These are phyloP conservation scores for Ambastaia sidthimunki DNA, from an alignment of 2,797 vertebrate genomes.

Conservation along the genomic window DNA sequence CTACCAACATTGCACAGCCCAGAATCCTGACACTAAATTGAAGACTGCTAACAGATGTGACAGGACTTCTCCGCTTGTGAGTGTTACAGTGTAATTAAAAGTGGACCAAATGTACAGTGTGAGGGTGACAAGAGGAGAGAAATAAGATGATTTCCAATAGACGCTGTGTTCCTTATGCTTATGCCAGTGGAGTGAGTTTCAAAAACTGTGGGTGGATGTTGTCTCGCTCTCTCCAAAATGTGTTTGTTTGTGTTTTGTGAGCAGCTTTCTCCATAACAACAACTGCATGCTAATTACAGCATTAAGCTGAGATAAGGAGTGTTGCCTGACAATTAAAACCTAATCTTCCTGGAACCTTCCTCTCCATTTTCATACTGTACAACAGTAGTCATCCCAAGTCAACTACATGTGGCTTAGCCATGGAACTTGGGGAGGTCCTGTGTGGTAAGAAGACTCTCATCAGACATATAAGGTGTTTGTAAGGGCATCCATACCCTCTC, in stretches of 20 bases:
- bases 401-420: neutral
- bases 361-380: neutral
- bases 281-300: constrained; percentile 37
- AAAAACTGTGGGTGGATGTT: constrained; percentile 40
- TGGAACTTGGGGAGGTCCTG: constrained; percentile 11
- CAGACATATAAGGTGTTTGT: constrained; percentile 23
- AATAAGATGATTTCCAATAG: constrained; percentile 21
- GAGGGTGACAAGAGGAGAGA: constrained; percentile 3
- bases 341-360: constrained; percentile 33
- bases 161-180: constrained; percentile 9
- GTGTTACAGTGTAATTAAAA: constrained; percentile 41
- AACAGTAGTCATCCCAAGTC: neutral
- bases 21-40: constrained; percentile 39
- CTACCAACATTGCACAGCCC: constrained; percentile 23
- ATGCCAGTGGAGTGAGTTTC: constrained; percentile 24
- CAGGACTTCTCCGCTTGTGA: constrained; percentile 33
- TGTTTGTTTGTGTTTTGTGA: constrained; percentile 24
- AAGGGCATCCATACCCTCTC: constrained; percentile 14
- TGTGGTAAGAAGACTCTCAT: constrained; percentile 18
- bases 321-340: constrained; percentile 39
- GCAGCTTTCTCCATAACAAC: constrained; percentile 29
- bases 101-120: neutral
- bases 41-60: constrained; percentile 52
- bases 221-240: constrained; percentile 32
- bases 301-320: constrained; percentile 31